Base-by-base conservation (phyloP, 1,140 invertebrate genomes). In the Bilobella aurantiaca region DNA sequence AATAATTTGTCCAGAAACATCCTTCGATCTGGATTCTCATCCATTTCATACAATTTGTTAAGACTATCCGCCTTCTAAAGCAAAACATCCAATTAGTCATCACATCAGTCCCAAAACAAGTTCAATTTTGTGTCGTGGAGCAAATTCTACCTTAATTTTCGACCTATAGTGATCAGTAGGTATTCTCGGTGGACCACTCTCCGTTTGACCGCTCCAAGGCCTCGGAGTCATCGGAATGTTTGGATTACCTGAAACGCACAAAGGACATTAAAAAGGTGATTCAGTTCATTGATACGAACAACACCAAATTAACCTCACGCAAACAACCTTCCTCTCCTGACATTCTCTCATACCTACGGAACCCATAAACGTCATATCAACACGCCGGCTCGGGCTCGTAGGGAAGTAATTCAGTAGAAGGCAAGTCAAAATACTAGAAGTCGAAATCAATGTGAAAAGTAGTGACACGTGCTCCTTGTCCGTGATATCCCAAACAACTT, bases 11-110 rank as follows among this genome's bases (percentile, higher is more conserved):
- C 93, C 69, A 98, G 81, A 34, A 70, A 70, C 46, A 63, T 46
- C 32, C 66, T n/a, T 70, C 94, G 80, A 73, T 96, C 93, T 53
- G 91, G 90, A 77, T 91, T 90, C 74, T 93, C 91, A 75, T 96
- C 93, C 90, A 98, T 92, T 79, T 97, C 94, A 78, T 94, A 96
- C 73, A 97, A 81, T 79, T 96, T 95, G 75, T 87, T 85, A 77
- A 95, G 82, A 79, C 87, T 92, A 80, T 92, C 90, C 70, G 88
- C 88, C 83, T 91, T 91, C 87, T 92, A 83, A n/a, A n/a, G n/a
- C 58, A 78, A 60, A 61, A 63, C 18, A 29, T 58, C 61, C 31
- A 63, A 37, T 56, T 56, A 12, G 42, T 23, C 14, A 53, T 3
- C 27, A 66, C 25, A 63, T 62, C 12, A 66, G 21, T 62, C 3